Percentiles rank a stretch among this genome's conserved stretches.
These are phyloP conservation scores for Melikaiella ostensackeni DNA, from an alignment of 2,888 invertebrate species.

Conservation along the genomic window DNA sequence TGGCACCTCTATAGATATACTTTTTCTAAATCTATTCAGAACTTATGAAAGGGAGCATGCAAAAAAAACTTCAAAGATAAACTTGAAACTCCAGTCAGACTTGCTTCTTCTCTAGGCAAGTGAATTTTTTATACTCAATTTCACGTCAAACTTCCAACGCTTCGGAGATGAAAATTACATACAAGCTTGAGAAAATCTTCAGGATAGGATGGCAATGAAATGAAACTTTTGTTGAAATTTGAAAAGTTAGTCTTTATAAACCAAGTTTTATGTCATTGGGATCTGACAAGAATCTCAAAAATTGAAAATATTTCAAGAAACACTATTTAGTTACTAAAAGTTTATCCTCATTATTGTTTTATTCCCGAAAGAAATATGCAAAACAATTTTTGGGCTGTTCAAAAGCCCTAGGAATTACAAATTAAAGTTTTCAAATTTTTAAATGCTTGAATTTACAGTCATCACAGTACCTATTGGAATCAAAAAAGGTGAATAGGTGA, in stretches of 20 bases:
- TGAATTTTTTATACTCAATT: slow-evolving; percentile 15
- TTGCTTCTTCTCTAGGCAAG: background rate
- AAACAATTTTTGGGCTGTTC: too few species aligned
- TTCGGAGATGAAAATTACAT: slow-evolving; percentile 12
- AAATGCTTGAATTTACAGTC: too few species aligned
- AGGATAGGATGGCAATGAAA: background rate
- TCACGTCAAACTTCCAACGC: background rate
- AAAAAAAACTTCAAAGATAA: background rate
- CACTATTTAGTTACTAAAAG: background rate
- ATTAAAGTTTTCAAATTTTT: too few species aligned
- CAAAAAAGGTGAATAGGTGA: too few species aligned
- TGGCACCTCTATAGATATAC: background rate
- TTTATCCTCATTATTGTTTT: background rate
- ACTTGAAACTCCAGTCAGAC: slow-evolving; percentile 3
- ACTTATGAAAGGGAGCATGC: background rate
- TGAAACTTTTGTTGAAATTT: slow-evolving; percentile 7
- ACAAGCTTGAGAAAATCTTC: slow-evolving; percentile 16
- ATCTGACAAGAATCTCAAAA: background rate
- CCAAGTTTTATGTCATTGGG: background rate
- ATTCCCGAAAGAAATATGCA: background rate
- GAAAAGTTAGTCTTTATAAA: slow-evolving; percentile 5
- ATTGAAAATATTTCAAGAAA: background rate
- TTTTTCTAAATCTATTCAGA: background rate
- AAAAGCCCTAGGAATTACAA: too few species aligned
- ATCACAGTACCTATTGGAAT: too few species aligned